Base-by-base conservation (phyloP, 1,140 invertebrate species). In the Hesperophylax magnus region DNA sequence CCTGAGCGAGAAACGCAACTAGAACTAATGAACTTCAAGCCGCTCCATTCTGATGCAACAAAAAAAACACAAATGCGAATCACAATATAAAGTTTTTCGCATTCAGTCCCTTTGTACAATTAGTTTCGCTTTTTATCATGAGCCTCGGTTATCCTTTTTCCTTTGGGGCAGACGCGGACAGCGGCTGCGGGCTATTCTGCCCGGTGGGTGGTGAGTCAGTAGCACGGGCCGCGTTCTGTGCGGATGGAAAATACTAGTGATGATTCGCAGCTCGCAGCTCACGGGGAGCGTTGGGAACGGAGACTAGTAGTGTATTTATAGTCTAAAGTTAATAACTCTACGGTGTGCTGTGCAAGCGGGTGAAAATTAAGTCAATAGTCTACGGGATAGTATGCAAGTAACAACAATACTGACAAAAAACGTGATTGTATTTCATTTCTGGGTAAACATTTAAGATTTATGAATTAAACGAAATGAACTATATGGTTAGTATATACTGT, bases 41-140 rank as follows among this genome's bases (percentile, higher is more conserved):
- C 39, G 75, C 58, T 61, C 34, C 75, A 61, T 77, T 47, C 58
- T 22, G 47, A 39, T 60, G 56, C 54, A 61, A 22, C 24, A 63
- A 63, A 77, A 76, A 61, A 18, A 17, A 77, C 52, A 56, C 54
- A 63, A 77, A 61, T 77, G 11, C 27, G 34, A 60, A 77, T 61
- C 75, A 77, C n/a, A 77, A 61, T 67, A 67, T 54, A 78, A 67
- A 78, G 63, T 65, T 78, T 47, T 67, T 65, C 31, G 61, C 47
- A 27, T 54, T 54, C 31, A 27, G 47, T 67, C 77, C 75, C 77
- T 78, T 78, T 78, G 77, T 52, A 67, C 77, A 78, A 78, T 78
- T 78, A 78, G 77, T 78, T 78, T 77, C 75, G 15, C 75, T 77
- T 63, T 77, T 77, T 77, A 77, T 52, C 54, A 34, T 47, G 61